Evolutionary conservation across 2,113 vertebrate genomes (phyloP).

Genomic region (Bubo bubo): DNA sequence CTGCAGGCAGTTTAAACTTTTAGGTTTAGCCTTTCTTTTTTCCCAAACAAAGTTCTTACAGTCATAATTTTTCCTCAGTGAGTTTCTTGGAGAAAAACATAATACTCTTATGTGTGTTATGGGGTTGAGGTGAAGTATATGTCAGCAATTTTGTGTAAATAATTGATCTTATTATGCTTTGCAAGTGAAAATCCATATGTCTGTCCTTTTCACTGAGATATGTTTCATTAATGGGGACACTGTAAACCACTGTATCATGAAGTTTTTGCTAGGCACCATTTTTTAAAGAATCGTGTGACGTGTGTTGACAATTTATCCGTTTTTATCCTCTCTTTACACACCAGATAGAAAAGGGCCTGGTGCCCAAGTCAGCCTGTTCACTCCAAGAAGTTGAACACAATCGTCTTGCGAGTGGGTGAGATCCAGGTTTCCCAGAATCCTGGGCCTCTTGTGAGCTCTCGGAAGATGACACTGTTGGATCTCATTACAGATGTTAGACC

Average conservation of each 20-base stretch:
- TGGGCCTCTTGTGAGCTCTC: not conserved
- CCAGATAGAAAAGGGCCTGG: not conserved
- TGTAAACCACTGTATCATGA: not conserved
- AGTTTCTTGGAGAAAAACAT: not conserved
- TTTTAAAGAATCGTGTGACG: not conserved
- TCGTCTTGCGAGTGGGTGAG: fast-evolving
- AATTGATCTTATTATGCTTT: constrained; percentile 4
- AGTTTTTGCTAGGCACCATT: not conserved
- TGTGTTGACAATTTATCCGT: not conserved
- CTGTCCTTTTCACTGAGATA: not conserved
- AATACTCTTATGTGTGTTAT: not conserved
- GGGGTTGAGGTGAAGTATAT: not conserved
- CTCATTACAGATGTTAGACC: not conserved
- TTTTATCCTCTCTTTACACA: not conserved
- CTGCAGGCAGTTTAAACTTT: not conserved
- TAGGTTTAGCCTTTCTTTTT: not conserved
- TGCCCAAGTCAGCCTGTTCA: not conserved
- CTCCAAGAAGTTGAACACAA: not conserved
- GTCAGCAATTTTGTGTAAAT: constrained; percentile 9
- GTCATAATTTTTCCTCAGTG: not conserved
- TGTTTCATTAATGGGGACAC: not conserved
- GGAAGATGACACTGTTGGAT: not conserved
- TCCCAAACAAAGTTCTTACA: not conserved
- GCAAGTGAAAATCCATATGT: not conserved
- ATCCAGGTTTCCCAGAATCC: not conserved